These are phyloP conservation scores for Acleris cristana DNA, from an alignment of 2,888 invertebrate genomes.

Conservation along the genomic window DNA sequence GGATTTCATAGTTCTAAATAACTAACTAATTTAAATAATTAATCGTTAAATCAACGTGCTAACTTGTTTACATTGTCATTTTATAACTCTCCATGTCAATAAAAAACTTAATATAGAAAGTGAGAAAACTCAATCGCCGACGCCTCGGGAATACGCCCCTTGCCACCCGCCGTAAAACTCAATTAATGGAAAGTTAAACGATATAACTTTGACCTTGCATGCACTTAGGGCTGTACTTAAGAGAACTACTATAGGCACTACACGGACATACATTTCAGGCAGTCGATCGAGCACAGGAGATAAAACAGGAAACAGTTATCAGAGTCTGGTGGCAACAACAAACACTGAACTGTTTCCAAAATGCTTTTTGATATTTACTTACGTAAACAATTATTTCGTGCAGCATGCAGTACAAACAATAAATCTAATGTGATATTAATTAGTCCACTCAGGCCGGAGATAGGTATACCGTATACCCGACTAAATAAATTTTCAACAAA, in stretches of 20 bases:
- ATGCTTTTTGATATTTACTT: no score
- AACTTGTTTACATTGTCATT: slow-evolving; percentile 1
- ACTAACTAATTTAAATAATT: neutral
- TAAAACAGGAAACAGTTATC: neutral
- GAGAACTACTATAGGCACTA: neutral
- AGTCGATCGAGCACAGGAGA: slow-evolving; percentile 1
- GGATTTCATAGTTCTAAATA: neutral
- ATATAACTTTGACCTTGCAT: slow-evolving; percentile 27
- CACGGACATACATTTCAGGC: neutral
- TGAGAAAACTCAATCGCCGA: slow-evolving; percentile 9
- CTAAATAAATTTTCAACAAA: neutral
- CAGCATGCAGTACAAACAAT: no score
- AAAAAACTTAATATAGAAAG: slow-evolving; percentile 16
- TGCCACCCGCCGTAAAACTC: slow-evolving; percentile 12
- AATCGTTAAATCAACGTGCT: slow-evolving; percentile 3
- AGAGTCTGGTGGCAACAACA: no score
- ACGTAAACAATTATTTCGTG: no score
- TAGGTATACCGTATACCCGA: no score
- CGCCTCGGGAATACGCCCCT: slow-evolving; percentile 21
- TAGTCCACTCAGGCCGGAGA: no score
- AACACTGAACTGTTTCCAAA: no score
- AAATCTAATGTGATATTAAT: no score
- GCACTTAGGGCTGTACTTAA: slow-evolving; percentile 4
- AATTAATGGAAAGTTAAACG: slow-evolving; percentile 28
- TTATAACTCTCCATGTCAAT: slow-evolving; percentile 10